A percentile compares a stretch with the other conserved stretches of the same genome.
Conservation (phyloP, 2,113 vertebrate species). For the Megaleporinus macrocephalus region DNA sequence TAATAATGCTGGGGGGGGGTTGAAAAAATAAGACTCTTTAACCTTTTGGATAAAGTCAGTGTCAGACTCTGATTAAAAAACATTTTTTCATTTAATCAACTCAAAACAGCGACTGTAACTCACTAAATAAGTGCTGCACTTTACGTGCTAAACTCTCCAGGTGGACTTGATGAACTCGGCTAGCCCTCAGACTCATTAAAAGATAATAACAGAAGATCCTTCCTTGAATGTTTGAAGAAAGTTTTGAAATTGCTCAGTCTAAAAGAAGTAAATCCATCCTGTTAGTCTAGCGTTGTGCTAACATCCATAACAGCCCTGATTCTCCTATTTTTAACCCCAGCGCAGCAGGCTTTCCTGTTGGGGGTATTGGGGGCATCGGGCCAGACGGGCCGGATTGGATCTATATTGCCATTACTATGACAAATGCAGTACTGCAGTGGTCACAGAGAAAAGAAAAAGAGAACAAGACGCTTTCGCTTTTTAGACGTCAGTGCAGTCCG, state of each 20-base stretch:
- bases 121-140: background rate
- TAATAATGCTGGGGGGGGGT: no score
- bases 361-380: constrained; percentile 44
- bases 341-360: constrained; percentile 53
- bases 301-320: constrained; percentile 47
- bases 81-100: background rate
- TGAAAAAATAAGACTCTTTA: background rate
- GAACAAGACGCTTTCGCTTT: background rate
- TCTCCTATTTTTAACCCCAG: constrained; percentile 52
- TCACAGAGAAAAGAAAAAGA: background rate
- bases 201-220: background rate
- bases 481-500: background rate
- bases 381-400: background rate
- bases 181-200: background rate
- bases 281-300: background rate
- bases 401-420: background rate
- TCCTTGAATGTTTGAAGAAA: background rate
- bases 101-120: background rate
- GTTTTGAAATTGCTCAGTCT: background rate
- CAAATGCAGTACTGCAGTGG: background rate
- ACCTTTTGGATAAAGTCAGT: background rate
- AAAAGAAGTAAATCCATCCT: background rate
- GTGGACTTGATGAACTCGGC: background rate
- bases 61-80: background rate
- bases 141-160: no score